These are phyloP conservation scores for Thaumatotibia leucotreta DNA, from an alignment of 1,140 invertebrate genomes.

Conservation along the genomic window DNA sequence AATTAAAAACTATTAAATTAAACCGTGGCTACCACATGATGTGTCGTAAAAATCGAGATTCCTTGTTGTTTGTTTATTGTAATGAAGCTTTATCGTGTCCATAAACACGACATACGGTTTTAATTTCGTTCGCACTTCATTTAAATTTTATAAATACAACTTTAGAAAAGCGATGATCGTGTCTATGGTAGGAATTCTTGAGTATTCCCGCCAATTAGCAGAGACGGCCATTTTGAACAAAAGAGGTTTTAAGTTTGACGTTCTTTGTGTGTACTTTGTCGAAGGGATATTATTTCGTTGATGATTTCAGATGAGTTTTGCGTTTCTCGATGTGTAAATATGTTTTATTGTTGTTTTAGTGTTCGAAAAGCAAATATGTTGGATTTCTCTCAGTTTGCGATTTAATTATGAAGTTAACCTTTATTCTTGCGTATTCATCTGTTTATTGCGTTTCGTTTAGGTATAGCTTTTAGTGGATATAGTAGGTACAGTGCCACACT, in stretches of 20 bases:
- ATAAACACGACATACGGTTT: slow-evolving; percentile 40
- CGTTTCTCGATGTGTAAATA: neutral
- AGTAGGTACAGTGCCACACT: too few species aligned
- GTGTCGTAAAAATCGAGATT: slow-evolving; percentile 47
- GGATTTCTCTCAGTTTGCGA: slow-evolving; percentile 1
- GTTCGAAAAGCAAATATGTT: neutral
- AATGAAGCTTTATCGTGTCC: slow-evolving; percentile 50
- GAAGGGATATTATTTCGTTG: slow-evolving; percentile 35
- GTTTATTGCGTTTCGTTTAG: neutral
- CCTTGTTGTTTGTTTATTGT: slow-evolving; percentile 69
- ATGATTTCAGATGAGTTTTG: slow-evolving; percentile 22
- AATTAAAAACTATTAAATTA: slow-evolving; percentile 74
- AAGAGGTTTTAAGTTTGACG: slow-evolving; percentile 45
- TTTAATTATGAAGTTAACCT: neutral
- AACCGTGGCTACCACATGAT: slow-evolving; percentile 64
- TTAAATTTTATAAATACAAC: neutral
- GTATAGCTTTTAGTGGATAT: neutral
- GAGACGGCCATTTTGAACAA: slow-evolving; percentile 42
- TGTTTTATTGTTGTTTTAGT: slow-evolving; percentile 10
- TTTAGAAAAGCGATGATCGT: slow-evolving; percentile 36
- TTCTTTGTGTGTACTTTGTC: slow-evolving; percentile 45
- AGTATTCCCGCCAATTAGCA: slow-evolving; percentile 63
- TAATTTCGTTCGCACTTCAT: slow-evolving; percentile 14
- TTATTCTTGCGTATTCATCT: neutral
- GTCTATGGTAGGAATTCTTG: slow-evolving; percentile 43